Percentiles rank a stretch among this genome's conserved stretches.
phyloP scores from a whole-genome alignment of 2,113 vertebrate species.

The Tachysurus vachellii region DNA sequence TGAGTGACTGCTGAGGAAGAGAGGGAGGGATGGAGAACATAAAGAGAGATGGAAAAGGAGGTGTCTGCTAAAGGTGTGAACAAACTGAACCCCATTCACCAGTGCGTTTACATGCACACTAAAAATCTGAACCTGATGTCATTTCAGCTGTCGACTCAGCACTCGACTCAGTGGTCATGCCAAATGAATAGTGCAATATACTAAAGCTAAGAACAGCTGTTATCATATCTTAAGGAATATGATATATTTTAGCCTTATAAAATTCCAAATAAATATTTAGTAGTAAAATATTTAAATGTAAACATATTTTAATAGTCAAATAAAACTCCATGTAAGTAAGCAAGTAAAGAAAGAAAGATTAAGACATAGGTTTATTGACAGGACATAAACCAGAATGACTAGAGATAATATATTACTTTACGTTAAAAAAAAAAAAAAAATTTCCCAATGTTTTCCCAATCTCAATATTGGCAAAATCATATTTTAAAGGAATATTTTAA shows the following conservation, averaged over 20 bases:
- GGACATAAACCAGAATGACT: not conserved
- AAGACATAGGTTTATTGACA: not conserved
- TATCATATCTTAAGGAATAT: not conserved
- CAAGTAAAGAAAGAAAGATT: not conserved
- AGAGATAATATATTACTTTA: not conserved
- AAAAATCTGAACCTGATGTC: too few relatives aligned
- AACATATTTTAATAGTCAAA: not conserved
- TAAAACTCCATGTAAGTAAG: too few relatives aligned
- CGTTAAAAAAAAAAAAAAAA: not conserved
- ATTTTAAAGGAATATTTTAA: not conserved
- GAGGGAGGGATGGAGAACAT: slow-evolving; percentile 83
- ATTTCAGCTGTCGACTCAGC: not conserved
- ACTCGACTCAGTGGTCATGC: not conserved
- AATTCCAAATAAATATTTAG: not conserved
- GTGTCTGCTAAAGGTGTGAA: slow-evolving; percentile 82
- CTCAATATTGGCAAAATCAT: not conserved
- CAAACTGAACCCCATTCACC: slow-evolving; percentile 68
- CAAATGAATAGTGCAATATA: not conserved
- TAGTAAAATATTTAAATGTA: not conserved
- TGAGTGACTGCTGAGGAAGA: slow-evolving; percentile 83
- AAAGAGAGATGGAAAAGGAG: slow-evolving; percentile 70
- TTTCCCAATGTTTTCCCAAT: not conserved
- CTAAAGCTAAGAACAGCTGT: not conserved
- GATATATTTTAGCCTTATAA: not conserved
- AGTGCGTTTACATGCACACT: slow-evolving; percentile 61